Conservation (phyloP, 2,797 vertebrate genomes). For the Sebastes cheni region DNA sequence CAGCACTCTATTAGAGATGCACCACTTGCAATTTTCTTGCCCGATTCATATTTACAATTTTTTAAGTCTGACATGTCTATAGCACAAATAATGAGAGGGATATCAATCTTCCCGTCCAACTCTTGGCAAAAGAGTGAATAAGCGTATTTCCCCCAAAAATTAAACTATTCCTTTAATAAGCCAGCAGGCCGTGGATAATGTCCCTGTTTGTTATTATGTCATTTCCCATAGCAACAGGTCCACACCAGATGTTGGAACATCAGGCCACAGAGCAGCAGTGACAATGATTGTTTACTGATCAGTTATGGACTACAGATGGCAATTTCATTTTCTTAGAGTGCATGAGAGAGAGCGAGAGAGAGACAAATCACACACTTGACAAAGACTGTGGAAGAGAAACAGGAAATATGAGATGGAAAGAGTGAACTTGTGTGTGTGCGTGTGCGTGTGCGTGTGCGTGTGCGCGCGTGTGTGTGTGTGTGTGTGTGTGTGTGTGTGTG, state of each 20-base stretch:
- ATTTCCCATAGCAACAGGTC: background rate
- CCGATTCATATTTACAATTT: background rate
- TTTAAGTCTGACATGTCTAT: background rate
- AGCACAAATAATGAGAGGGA: background rate
- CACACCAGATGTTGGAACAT: background rate
- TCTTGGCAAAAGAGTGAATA: background rate
- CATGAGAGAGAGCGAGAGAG: background rate
- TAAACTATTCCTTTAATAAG: background rate
- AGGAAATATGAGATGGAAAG: conserved; percentile 10
- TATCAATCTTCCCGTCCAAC: background rate
- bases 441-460: background rate
- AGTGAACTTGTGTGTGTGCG: background rate
- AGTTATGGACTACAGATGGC: background rate
- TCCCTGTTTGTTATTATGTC: background rate
- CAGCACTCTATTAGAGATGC: no score
- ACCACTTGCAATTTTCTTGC: no score
- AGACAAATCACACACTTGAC: background rate
- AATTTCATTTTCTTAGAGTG: background rate
- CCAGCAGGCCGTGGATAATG: background rate
- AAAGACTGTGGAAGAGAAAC: background rate
- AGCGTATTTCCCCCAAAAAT: background rate
- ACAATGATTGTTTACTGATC: background rate
- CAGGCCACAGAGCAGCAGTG: background rate
- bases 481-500: background rate
- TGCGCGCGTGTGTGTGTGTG: background rate